phyloP scores from a whole-genome alignment of 2,113 vertebrate species.

The Meriones unguiculatus region DNA sequence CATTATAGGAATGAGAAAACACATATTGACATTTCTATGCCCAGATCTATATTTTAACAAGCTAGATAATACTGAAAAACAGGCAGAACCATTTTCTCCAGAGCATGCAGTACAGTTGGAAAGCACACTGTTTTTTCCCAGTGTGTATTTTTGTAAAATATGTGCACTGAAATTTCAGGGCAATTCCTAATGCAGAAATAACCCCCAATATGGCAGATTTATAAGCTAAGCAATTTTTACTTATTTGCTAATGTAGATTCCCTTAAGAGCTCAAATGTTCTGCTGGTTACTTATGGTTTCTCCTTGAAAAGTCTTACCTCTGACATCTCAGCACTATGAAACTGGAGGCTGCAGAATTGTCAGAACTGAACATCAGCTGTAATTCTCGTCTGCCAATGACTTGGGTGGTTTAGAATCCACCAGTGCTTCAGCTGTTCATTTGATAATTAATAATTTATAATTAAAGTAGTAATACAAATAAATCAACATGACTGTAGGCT shows the following conservation, averaged over 20 bases:
- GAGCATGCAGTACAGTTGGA: conserved; percentile 60
- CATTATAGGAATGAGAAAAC: conserved; percentile 56
- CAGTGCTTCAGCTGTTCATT: neutral
- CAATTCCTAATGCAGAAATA: conserved; percentile 75
- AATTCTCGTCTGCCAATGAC: conserved; percentile 43
- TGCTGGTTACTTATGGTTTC: conserved; percentile 70
- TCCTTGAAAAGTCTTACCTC: conserved; percentile 68
- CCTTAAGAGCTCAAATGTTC: conserved; percentile 67
- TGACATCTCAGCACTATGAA: conserved; percentile 60
- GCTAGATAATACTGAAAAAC: conserved; percentile 71
- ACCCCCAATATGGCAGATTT: conserved; percentile 76
- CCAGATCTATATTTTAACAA: conserved; percentile 74
- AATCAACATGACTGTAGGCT: neutral
- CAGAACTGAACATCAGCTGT: neutral
- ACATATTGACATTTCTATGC: conserved; percentile 69
- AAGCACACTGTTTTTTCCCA: conserved; percentile 33
- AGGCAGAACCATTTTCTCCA: conserved; percentile 64
- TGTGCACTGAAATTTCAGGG: conserved; percentile 73
- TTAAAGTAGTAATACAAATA: conserved; percentile 56
- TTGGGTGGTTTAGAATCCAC: conserved; percentile 31
- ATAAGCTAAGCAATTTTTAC: conserved; percentile 75
- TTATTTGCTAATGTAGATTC: conserved; percentile 77
- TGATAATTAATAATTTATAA: conserved; percentile 71
- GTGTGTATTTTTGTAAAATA: conserved; percentile 72
- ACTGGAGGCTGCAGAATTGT: conserved; percentile 20